These are phyloP conservation scores for Sorex fumeus DNA, from an alignment of 2,113 vertebrate species.

Conservation along the genomic window DNA sequence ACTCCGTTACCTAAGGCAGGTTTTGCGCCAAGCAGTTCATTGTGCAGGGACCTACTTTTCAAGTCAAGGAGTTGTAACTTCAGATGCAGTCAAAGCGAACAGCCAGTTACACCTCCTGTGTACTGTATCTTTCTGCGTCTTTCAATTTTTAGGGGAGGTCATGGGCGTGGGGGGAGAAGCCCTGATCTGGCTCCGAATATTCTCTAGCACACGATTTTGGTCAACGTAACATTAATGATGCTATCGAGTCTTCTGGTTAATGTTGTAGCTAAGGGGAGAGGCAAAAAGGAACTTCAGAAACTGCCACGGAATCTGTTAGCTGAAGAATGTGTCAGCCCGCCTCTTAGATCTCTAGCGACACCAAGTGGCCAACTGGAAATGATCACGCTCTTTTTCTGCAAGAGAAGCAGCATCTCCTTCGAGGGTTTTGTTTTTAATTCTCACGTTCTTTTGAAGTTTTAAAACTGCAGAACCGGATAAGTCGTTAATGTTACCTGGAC, in stretches of 20 bases:
- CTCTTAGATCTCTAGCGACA: slow-evolving; percentile 85
- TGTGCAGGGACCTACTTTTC: background rate
- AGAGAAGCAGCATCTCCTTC: background rate
- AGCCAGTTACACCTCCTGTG: background rate
- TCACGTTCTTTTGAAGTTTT: background rate
- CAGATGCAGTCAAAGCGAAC: background rate
- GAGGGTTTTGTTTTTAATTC: background rate
- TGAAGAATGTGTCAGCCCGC: slow-evolving; percentile 28
- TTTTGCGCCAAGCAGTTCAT: background rate
- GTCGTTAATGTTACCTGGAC: background rate
- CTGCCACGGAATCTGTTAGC: slow-evolving; percentile 61
- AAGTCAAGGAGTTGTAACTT: background rate
- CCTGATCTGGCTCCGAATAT: background rate
- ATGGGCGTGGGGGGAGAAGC: background rate
- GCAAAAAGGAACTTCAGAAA: slow-evolving; percentile 72
- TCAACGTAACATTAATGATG: slow-evolving; percentile 31
- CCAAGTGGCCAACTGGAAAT: slow-evolving; percentile 81
- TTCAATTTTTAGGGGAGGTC: background rate
- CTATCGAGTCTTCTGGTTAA: slow-evolving; percentile 37
- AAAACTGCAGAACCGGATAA: background rate
- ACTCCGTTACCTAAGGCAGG: background rate
- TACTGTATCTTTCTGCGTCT: too few species aligned
- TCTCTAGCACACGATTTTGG: background rate
- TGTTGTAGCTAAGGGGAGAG: slow-evolving; percentile 70
- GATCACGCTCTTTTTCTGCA: background rate